phyloP scores from a whole-genome alignment of 2,113 vertebrate species.

The Silurus meridionalis region DNA sequence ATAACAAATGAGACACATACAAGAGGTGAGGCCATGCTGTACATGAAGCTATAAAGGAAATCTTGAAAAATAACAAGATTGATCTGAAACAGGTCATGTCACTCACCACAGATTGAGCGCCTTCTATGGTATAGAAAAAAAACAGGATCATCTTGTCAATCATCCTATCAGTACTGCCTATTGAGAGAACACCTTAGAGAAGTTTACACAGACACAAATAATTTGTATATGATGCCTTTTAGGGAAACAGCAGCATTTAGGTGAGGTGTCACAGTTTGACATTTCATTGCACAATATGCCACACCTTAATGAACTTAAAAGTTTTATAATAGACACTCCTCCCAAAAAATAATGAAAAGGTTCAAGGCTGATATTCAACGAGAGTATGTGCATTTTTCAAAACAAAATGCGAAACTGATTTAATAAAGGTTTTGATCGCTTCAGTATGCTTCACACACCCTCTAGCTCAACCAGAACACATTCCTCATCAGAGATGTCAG shows the following conservation, averaged over 20 bases:
- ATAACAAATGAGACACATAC: background rate
- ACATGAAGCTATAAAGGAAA: background rate
- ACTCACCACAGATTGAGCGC: background rate
- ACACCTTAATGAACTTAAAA: background rate
- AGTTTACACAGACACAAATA: background rate
- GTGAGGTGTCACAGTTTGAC: background rate
- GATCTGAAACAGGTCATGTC: background rate
- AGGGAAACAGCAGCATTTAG: background rate
- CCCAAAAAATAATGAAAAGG: background rate
- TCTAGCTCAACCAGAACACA: background rate
- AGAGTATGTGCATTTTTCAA: background rate
- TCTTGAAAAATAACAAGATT: background rate
- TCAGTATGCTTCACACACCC: background rate
- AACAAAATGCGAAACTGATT: background rate
- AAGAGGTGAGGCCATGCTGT: background rate
- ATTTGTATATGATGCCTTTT: background rate
- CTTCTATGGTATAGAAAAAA: background rate
- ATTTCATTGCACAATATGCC: background rate
- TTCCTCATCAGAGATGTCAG: background rate
- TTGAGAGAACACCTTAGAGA: background rate
- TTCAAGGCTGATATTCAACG: background rate
- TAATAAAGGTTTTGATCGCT: background rate
- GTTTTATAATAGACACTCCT: background rate
- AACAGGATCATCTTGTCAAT: background rate
- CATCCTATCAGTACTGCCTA: background rate